Evolutionary conservation across 2,113 vertebrate genomes (phyloP).

Genomic region (Cyanistes caeruleus): DNA sequence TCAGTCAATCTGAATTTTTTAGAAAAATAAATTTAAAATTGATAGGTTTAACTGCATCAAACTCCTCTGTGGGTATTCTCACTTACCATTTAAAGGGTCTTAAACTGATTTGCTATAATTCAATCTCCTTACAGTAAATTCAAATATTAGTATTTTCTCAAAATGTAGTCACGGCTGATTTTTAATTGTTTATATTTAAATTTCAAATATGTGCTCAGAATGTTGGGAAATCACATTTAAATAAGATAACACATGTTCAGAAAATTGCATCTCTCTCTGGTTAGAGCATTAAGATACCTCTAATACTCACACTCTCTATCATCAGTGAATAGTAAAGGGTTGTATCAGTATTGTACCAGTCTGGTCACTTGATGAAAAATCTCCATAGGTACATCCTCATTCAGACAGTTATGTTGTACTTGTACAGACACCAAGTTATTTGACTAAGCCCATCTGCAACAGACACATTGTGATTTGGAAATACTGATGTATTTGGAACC

Average conservation of each 20-base stretch:
- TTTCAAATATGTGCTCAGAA: neutral
- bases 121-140: neutral
- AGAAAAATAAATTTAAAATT: neutral
- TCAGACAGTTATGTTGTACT: neutral
- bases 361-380: neutral
- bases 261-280: neutral
- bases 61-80: neutral
- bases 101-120: neutral
- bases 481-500: neutral
- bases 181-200: neutral
- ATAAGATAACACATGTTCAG: neutral
- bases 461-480: neutral
- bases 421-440: neutral
- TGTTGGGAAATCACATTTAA: neutral
- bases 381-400: neutral
- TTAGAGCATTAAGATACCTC: neutral
- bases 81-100: neutral
- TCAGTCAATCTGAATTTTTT: neutral
- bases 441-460: neutral
- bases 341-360: neutral
- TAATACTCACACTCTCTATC: neutral
- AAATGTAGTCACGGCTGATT: neutral
- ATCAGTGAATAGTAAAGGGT: neutral
- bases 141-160: neutral
- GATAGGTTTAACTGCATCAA: neutral